These are phyloP conservation scores for Eugnorisma glareosa DNA, from an alignment of 2,888 invertebrate species.

Conservation along the genomic window DNA sequence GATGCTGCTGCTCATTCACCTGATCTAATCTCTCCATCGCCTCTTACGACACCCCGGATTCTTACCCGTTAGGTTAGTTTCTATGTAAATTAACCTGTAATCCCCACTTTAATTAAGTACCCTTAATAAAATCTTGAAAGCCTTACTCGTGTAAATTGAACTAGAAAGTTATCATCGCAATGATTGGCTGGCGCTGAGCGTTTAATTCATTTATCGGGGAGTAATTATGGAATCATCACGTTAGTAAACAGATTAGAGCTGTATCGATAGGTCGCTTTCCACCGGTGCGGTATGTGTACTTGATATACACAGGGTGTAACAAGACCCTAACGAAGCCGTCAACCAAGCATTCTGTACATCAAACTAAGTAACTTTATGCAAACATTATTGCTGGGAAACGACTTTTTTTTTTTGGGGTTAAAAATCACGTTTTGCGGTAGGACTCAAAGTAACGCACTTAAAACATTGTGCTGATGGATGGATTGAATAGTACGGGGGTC, in stretches of 20 bases:
- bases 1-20: conserved; percentile 48
- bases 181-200: conserved; percentile 39
- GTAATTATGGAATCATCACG: conserved; percentile 59
- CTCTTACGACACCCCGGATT: conserved; percentile 49
- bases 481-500: too few relatives aligned
- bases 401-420: too few relatives aligned
- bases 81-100: conserved; percentile 9
- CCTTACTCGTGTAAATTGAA: conserved; percentile 19
- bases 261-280: conserved; percentile 46
- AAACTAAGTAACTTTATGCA: too few relatives aligned
- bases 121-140: conserved; percentile 34
- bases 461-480: too few relatives aligned
- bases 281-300: conserved; percentile 6
- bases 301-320: too few relatives aligned
- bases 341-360: too few relatives aligned
- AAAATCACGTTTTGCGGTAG: too few relatives aligned
- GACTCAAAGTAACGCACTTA: too few relatives aligned
- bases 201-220: conserved; percentile 49
- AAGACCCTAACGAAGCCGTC: too few relatives aligned
- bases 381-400: too few relatives aligned
- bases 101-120: conserved; percentile 10
- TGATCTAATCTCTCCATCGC: conserved; percentile 43
- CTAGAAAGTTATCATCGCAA: conserved; percentile 37
- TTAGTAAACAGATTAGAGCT: conserved; percentile 53
- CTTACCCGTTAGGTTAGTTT: conserved; percentile 32